phyloP scores from a whole-genome alignment of 2,113 vertebrate species.

The Burhinus oedicnemus region DNA sequence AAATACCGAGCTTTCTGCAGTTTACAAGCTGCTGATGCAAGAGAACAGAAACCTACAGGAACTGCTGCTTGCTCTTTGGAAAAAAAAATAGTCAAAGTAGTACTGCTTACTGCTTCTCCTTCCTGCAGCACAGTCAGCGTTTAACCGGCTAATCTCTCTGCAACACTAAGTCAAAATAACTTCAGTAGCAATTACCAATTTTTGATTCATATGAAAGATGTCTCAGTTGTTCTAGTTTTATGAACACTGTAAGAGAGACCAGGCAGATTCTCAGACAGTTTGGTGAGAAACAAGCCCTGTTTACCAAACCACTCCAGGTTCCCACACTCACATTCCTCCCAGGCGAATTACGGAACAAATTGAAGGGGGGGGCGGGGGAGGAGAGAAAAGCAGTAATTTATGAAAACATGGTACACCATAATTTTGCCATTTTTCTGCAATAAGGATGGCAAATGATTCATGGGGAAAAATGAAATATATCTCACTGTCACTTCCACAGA shows the following conservation, averaged over 20 bases:
- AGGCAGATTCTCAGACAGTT: background rate
- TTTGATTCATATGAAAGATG: background rate
- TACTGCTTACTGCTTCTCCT: background rate
- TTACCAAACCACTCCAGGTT: slow-evolving; percentile 19
- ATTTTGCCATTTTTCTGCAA: slow-evolving; percentile 85
- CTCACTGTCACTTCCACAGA: slow-evolving; percentile 79
- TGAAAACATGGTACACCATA: slow-evolving; percentile 80
- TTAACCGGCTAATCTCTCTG: background rate
- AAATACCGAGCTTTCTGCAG: slow-evolving; percentile 17
- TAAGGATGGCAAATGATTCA: slow-evolving; percentile 84
- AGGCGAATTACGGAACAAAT: slow-evolving; percentile 63
- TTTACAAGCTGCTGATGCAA: background rate
- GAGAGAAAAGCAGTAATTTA: slow-evolving; percentile 73
- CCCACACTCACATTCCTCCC: slow-evolving; percentile 39
- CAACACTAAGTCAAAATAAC: background rate
- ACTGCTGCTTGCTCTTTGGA: background rate
- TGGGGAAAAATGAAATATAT: slow-evolving; percentile 81
- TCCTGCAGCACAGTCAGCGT: fast-evolving
- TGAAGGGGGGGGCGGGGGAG: background rate
- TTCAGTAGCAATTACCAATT: background rate
- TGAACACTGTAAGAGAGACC: background rate
- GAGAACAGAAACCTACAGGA: background rate
- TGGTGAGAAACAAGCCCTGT: background rate
- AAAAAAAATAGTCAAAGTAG: fast-evolving
- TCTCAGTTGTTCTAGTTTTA: background rate